Conservation (phyloP, 2,888 invertebrate species). For the Drosophila pseudotakahashii region DNA sequence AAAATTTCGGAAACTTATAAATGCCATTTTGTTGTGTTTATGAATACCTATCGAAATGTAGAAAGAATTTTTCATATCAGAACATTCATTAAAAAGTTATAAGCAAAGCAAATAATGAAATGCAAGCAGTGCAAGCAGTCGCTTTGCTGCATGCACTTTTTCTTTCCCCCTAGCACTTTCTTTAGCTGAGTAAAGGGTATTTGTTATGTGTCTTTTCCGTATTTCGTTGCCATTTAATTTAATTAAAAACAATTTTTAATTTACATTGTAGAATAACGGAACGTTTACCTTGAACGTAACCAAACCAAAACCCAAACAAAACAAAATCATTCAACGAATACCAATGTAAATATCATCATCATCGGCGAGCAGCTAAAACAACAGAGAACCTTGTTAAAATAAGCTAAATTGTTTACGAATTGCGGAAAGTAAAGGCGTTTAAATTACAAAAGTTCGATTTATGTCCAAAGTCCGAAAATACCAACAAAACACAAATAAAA, state of each 20-base stretch:
- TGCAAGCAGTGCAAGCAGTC: no score
- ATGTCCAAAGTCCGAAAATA: conserved; percentile 24
- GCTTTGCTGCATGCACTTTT: no score
- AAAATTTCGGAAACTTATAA: no score
- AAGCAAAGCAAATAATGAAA: no score
- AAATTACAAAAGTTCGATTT: conserved; percentile 62
- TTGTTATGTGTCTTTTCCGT: not conserved
- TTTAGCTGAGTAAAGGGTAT: no score
- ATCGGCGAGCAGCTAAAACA: conserved; percentile 23
- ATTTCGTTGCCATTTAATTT: not conserved
- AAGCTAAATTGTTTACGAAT: conserved; percentile 66
- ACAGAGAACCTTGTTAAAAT: conserved; percentile 40
- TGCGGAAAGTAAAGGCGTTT: conserved; percentile 67
- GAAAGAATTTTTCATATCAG: no score
- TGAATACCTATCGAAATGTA: no score
- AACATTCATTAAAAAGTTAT: no score
- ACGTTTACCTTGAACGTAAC: conserved; percentile 62
- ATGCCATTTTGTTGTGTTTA: no score
- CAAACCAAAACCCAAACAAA: conserved; percentile 23
- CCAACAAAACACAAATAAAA: conserved; percentile 13
- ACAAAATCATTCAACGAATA: conserved; percentile 17
- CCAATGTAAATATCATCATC: conserved; percentile 44
- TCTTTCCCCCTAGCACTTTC: no score
- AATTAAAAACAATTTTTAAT: not conserved
- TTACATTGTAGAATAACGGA: conserved; percentile 4